Conservation (phyloP, 1,140 invertebrate species). For the Solenopsis invicta region DNA sequence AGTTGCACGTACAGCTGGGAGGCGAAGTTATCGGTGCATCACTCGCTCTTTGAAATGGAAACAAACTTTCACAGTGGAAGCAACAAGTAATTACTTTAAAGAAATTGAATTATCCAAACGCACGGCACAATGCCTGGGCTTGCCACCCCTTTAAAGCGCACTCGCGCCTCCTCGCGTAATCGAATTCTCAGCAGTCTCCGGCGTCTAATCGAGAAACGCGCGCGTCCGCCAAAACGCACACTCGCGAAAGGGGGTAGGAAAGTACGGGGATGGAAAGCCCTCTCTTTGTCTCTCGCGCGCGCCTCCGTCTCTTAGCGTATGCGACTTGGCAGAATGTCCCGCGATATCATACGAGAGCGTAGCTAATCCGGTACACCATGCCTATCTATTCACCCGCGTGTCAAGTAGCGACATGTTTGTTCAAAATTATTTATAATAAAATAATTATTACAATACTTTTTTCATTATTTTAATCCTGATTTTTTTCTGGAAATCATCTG, state of each 20-base stretch:
- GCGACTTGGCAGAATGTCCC: background rate
- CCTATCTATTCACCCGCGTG: background rate
- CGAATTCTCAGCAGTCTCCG: constrained; percentile 67
- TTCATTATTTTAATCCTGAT: background rate
- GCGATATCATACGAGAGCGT: background rate
- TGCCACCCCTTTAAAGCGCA: constrained; percentile 68
- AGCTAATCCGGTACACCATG: background rate
- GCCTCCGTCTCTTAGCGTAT: background rate
- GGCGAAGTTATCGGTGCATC: constrained; percentile 51
- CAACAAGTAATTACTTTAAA: constrained; percentile 78
- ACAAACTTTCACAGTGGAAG: constrained; percentile 73
- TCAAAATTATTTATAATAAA: background rate
- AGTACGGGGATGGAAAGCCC: constrained; percentile 31
- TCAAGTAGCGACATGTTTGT: background rate
- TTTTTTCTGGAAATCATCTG: background rate
- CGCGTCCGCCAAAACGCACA: constrained; percentile 38
- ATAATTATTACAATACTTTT: background rate
- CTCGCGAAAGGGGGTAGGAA: constrained; percentile 3
- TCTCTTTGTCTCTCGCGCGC: constrained; percentile 2
- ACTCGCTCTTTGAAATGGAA: constrained; percentile 70
- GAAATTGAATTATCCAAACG: constrained; percentile 73
- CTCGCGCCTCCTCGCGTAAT: constrained; percentile 65
- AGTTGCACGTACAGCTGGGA: background rate
- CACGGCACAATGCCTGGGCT: constrained; percentile 61
- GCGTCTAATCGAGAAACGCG: constrained; percentile 55